A percentile compares a stretch with the other conserved stretches of the same genome.
These are phyloP conservation scores for Coracias cyanogaster DNA, from an alignment of 2,797 vertebrate species.

Conservation along the genomic window DNA sequence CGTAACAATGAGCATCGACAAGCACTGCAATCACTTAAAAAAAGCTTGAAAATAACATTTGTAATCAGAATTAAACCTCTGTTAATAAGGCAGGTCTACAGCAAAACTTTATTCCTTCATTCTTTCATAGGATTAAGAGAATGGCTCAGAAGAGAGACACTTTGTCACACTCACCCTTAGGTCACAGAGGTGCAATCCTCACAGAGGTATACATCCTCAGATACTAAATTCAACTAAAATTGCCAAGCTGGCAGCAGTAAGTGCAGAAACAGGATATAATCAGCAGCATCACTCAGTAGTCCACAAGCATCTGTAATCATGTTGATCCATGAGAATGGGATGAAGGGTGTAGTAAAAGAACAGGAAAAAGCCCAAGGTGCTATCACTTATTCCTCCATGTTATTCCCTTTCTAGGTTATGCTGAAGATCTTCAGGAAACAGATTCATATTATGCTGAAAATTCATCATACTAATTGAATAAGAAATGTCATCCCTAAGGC, in stretches of 20 bases:
- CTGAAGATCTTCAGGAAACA: neutral
- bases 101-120: neutral
- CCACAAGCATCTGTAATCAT: neutral
- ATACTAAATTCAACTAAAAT: neutral
- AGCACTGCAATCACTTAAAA: neutral
- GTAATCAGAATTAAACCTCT: neutral
- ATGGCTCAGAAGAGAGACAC: neutral
- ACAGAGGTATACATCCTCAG: neutral
- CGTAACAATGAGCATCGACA: neutral
- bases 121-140: neutral
- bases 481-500: neutral
- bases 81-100: neutral
- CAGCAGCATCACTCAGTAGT: neutral
- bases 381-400: neutral
- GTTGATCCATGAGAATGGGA: neutral
- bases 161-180: neutral
- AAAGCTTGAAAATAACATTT: neutral
- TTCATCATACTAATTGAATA: neutral
- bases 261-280: neutral
- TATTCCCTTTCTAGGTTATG: neutral
- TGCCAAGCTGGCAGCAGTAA: neutral
- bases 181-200: neutral
- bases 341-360: neutral
- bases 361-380: neutral
- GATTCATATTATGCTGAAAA: neutral